Percentiles rank a stretch among this genome's conserved stretches.
Conservation (phyloP, 2,797 vertebrate species). For the Hirundo rustica region DNA sequence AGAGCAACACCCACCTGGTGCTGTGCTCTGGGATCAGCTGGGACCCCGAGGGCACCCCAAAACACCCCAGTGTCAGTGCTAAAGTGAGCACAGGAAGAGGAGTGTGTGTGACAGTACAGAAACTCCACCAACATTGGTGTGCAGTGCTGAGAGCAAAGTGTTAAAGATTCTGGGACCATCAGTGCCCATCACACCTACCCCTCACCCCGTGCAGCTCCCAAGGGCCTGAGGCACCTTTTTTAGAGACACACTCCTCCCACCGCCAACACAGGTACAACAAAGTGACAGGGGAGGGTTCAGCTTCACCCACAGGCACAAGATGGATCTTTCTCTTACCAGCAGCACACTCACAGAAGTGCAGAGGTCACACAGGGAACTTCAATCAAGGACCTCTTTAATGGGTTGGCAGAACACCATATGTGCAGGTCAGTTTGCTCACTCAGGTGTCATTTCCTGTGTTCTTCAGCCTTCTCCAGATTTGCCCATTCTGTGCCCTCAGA, state of each 20-base stretch:
- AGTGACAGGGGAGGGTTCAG: neutral
- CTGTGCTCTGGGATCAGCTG: neutral
- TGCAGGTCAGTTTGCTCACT: neutral
- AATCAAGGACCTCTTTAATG: conserved; percentile 46
- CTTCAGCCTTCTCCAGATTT: neutral
- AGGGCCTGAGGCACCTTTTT: neutral
- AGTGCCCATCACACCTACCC: neutral
- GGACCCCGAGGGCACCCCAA: neutral
- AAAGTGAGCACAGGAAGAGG: neutral
- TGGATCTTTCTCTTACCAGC: neutral
- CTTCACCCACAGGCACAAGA: neutral
- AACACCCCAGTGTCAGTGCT: neutral
- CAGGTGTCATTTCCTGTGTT: neutral
- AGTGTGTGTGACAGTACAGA: neutral
- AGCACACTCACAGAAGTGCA: neutral
- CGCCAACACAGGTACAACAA: rapidly evolving
- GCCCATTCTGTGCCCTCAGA: neutral
- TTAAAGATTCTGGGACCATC: neutral
- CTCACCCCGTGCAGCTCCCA: neutral
- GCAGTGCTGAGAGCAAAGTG: neutral
- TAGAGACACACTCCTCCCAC: too few species aligned
- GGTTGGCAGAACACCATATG: neutral
- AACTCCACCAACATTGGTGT: neutral
- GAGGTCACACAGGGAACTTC: neutral
- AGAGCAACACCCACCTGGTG: neutral